These are phyloP conservation scores for Nilaparvata lugens DNA, from an alignment of 1,140 invertebrate species.

Conservation along the genomic window DNA sequence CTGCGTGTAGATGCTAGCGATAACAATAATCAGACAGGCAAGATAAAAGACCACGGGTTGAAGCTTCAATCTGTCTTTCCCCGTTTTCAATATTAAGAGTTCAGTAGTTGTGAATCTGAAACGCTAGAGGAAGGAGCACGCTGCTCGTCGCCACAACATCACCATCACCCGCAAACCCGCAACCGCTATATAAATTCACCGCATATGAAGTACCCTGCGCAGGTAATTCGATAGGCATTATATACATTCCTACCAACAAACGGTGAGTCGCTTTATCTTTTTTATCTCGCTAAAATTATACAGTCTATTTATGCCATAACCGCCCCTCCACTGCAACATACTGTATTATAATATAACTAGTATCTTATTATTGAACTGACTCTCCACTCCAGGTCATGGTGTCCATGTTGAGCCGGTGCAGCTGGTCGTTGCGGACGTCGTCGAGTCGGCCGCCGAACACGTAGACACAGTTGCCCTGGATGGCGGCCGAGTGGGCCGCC, in stretches of 20 bases:
- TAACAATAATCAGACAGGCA: too few relatives aligned
- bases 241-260: too few relatives aligned
- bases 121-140: background rate
- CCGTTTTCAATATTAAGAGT: conserved; percentile 1
- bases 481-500: conserved; percentile 38
- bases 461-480: conserved; percentile 32
- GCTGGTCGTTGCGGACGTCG: conserved; percentile 36
- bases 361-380: conserved; percentile 25
- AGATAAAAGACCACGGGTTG: too few relatives aligned
- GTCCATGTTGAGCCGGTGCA: conserved; percentile 37
- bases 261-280: background rate
- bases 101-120: background rate
- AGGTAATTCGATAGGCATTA: too few relatives aligned
- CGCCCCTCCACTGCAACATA: too few relatives aligned
- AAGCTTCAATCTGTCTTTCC: too few relatives aligned
- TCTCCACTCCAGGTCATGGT: conserved; percentile 37
- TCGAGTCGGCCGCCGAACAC: conserved; percentile 40
- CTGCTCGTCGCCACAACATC: too few relatives aligned
- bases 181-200: too few relatives aligned
- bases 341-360: background rate
- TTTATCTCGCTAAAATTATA: background rate
- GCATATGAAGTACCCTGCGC: too few relatives aligned
- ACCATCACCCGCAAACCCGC: background rate
- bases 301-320: background rate
- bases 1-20: too few relatives aligned